Base-by-base conservation (phyloP, 2,888 invertebrate genomes). In the Micoletzkya japonica region DNA sequence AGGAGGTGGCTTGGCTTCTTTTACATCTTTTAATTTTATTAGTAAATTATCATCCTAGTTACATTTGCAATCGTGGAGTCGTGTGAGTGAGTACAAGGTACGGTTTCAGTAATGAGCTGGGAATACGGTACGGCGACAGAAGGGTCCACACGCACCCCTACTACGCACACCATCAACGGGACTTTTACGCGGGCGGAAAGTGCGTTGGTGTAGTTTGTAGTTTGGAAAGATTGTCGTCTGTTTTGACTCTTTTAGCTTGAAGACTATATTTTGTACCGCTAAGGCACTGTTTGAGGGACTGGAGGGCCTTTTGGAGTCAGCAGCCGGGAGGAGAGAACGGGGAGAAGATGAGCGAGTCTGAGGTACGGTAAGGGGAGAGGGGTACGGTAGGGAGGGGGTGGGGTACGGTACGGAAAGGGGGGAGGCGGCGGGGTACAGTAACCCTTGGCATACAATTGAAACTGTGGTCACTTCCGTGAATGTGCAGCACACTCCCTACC, bases 321-420 rank as follows among this genome's bases (percentile, higher is more conserved):
- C n/a, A 30, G 4, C 44, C 58, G 32, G 49, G 39, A 20, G 39
- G 24, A 24, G 24, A 20, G 24, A 39, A 54, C 2, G 67, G 52
- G 64, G 52, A 69, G 50, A 49, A 50, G 30, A 58, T 69, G 69
- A 69, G 69, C n/a, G 69, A 59, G 49, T 28, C 56, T 10, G 58
- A 56, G 59, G 56, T 69, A 44, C 30, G 59, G 37, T 36, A 37
- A n/a, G n/a, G n/a, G n/a, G n/a, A n/a, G n/a, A n/a, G n/a, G n/a
- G n/a, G n/a, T n/a, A n/a, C n/a, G n/a, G n/a, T n/a, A n/a, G n/a
- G n/a, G n/a, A n/a, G n/a, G n/a, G n/a, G n/a, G n/a, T n/a, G n/a
- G n/a, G n/a, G n/a, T n/a, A n/a, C n/a, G n/a, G n/a, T n/a, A n/a
- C n/a, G n/a, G n/a, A n/a, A n/a, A n/a, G n/a, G n/a, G n/a, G n/a